Evolutionary conservation across 2,888 invertebrate species (phyloP).

Genomic region (Xanthia togata): DNA sequence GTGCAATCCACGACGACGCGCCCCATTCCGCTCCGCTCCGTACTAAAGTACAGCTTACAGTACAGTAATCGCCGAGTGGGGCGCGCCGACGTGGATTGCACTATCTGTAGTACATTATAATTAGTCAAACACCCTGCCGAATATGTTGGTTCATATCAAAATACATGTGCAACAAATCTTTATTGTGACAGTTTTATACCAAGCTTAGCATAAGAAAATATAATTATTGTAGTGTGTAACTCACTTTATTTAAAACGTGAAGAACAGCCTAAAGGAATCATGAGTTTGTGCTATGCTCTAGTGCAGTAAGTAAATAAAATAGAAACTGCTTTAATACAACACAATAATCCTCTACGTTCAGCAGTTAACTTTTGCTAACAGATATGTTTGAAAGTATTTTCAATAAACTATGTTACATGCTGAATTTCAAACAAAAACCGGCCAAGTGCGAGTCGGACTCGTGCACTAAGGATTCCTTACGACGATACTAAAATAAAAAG

Average conservation of each 20-base stretch:
- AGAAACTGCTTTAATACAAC: background rate
- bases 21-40: too few species aligned
- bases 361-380: background rate
- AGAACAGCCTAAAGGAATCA: background rate
- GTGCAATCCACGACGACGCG: too few species aligned
- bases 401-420: background rate
- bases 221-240: background rate
- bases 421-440: background rate
- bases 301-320: background rate
- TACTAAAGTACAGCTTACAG: too few species aligned
- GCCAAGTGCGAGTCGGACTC: background rate
- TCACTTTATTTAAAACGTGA: background rate
- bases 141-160: constrained; percentile 50
- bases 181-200: constrained; percentile 12
- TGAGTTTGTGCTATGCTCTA: background rate
- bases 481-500: background rate
- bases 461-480: background rate
- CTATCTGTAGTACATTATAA: constrained; percentile 42
- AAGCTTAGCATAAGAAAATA: constrained; percentile 28
- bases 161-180: constrained; percentile 33
- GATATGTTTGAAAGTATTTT: constrained; percentile 5
- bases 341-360: background rate
- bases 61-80: too few species aligned
- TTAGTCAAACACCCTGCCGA: constrained; percentile 63
- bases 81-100: too few species aligned